Conservation (phyloP, 2,113 vertebrate species). For the Anhinga anhinga region DNA sequence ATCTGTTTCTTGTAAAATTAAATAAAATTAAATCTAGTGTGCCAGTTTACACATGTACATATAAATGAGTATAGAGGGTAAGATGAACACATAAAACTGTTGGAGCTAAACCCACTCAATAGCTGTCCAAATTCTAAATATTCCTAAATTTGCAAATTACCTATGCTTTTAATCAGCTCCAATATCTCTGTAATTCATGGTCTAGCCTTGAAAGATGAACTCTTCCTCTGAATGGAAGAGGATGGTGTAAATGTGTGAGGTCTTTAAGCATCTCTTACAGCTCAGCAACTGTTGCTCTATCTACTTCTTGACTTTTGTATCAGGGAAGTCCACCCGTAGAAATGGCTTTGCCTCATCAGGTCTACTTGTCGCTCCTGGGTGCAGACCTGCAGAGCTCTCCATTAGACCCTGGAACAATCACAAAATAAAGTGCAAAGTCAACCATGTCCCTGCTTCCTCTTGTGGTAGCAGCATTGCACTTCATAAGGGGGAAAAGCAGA, state of each 20-base stretch:
- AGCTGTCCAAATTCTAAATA: background rate
- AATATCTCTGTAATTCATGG: background rate
- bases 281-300: background rate
- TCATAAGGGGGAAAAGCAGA: background rate
- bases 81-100: background rate
- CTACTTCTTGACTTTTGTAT: background rate
- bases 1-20: conserved; percentile 16
- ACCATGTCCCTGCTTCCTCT: background rate
- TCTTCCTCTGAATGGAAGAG: background rate
- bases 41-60: background rate
- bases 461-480: background rate
- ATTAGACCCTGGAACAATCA: background rate
- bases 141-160: background rate
- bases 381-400: background rate
- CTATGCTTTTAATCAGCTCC: background rate
- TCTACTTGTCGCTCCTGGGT: background rate
- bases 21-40: background rate
- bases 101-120: background rate
- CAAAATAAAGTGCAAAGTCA: background rate
- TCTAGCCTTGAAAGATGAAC: background rate
- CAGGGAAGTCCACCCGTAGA: background rate
- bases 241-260: background rate
- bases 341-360: background rate
- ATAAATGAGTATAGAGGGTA: background rate
- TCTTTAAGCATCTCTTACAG: background rate